Conservation (phyloP, 2,113 vertebrate species). For the Acinonyx jubatus region DNA sequence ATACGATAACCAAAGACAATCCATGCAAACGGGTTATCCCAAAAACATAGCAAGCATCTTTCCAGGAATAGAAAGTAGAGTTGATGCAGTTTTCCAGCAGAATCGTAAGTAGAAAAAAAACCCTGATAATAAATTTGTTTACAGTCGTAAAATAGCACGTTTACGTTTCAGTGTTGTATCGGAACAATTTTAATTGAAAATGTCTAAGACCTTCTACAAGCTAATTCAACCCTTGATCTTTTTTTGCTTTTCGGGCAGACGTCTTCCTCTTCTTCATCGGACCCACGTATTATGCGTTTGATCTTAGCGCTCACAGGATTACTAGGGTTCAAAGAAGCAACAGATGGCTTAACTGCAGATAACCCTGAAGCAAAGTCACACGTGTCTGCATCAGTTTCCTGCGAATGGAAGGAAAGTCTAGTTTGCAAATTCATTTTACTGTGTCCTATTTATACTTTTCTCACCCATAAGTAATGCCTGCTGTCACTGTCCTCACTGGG, state of each 20-base stretch:
- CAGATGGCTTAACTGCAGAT: conserved; percentile 88
- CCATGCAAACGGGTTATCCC: conserved; percentile 89
- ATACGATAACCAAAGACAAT: conserved; percentile 87
- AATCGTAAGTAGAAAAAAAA: conserved; percentile 81
- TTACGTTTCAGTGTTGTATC: not conserved
- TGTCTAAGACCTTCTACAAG: not conserved
- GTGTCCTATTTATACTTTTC: not conserved
- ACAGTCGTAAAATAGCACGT: not conserved
- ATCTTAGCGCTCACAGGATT: conserved; percentile 73
- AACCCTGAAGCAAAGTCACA: not conserved
- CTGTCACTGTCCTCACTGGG: not conserved
- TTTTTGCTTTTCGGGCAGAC: not conserved
- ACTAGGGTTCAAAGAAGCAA: conserved; percentile 80
- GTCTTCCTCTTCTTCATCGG: conserved; percentile 74
- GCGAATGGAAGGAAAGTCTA: not conserved
- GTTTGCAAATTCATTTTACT: not conserved
- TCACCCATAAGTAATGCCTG: not conserved
- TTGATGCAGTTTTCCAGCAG: conserved; percentile 89
- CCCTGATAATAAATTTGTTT: not conserved
- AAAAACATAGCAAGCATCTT: conserved; percentile 83
- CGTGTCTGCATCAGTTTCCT: not conserved
- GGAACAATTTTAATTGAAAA: not conserved
- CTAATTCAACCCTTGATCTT: conserved; percentile 9
- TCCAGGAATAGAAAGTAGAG: conserved; percentile 79
- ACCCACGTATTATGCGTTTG: conserved; percentile 84